phyloP scores from a whole-genome alignment of 2,113 vertebrate species.

The Alouatta palliata region DNA sequence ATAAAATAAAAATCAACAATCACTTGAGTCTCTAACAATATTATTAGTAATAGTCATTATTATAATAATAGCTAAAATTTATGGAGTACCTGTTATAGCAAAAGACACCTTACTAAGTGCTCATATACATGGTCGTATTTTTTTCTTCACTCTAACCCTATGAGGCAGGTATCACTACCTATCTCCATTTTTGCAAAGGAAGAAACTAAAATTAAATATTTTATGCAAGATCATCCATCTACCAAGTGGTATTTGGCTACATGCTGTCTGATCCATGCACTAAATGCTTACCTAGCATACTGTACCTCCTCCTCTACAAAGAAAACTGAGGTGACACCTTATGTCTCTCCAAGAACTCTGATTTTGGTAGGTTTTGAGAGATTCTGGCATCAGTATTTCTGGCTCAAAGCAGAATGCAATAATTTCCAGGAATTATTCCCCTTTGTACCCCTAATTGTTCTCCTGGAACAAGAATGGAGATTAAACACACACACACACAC shows the following conservation, averaged over 20 bases:
- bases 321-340: not conserved
- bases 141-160: not conserved
- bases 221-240: not conserved
- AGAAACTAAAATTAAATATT: not conserved
- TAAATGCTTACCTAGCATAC: not conserved
- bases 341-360: not conserved
- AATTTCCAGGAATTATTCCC: not conserved
- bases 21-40: not conserved
- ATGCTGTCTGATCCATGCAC: not conserved
- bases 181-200: not conserved
- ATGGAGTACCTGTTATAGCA: not conserved
- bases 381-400: not conserved
- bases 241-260: not conserved
- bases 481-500: not conserved
- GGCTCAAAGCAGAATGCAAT: not conserved
- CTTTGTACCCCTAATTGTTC: not conserved
- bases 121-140: not conserved
- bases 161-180: not conserved
- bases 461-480: not conserved
- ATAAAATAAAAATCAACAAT: not conserved
- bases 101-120: not conserved
- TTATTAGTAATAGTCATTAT: not conserved
- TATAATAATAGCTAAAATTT: not conserved
- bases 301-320: not conserved
- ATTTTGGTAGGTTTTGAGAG: not conserved